Percentiles rank a stretch among this genome's conserved stretches.
Conservation (phyloP, 2,113 vertebrate species). For the Halcyon malimbica region DNA sequence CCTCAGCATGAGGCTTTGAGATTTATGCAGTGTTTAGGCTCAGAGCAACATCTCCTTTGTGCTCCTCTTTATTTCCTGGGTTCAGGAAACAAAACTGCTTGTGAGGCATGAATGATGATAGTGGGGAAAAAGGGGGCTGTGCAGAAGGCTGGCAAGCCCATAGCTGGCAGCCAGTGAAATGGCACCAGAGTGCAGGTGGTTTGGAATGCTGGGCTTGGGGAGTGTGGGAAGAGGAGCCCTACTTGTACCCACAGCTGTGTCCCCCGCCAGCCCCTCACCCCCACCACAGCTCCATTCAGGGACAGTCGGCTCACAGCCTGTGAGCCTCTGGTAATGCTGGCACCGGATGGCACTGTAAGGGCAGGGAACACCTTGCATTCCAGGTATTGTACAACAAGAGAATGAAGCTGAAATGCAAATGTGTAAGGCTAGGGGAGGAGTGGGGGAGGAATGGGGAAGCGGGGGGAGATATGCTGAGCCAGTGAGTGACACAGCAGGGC, state of each 20-base stretch:
- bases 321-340: neutral
- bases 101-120: neutral
- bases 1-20: neutral
- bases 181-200: neutral
- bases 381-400: neutral
- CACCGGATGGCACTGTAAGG: neutral
- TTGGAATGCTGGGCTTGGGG: neutral
- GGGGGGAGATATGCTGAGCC: neutral
- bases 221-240: rapidly evolving
- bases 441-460: neutral
- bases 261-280: neutral
- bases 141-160: neutral
- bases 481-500: neutral
- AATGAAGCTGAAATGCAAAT: neutral
- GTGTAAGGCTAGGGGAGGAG: neutral
- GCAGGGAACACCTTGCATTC: neutral
- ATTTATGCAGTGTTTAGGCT: neutral
- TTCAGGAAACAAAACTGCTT: neutral
- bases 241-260: neutral
- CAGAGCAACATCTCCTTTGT: neutral
- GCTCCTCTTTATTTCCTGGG: neutral
- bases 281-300: neutral
- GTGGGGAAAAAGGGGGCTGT: neutral
- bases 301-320: neutral
- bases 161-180: neutral